Evolutionary conservation across 1,140 invertebrate genomes (phyloP).

Genomic region (Gryllus bimaculatus): DNA sequence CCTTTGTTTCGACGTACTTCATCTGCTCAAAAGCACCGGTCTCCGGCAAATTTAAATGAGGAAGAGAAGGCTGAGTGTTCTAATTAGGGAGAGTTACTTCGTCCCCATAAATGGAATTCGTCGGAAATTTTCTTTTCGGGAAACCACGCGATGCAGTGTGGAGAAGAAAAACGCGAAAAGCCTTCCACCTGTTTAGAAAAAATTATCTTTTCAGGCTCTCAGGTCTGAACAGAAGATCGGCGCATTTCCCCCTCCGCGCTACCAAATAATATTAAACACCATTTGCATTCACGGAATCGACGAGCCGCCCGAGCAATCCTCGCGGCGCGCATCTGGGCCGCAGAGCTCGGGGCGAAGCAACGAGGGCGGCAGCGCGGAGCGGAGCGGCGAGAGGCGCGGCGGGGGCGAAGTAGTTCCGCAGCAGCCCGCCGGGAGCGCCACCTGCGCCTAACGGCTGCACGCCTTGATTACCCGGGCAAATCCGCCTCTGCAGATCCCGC

Average conservation of each 20-base stretch:
- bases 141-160: no score
- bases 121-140: no score
- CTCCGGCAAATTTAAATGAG: no score
- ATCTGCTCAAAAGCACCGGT: no score
- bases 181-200: not conserved
- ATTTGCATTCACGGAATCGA: not conserved
- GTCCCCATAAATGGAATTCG: no score
- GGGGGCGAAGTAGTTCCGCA: not conserved
- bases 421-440: constrained; percentile 1
- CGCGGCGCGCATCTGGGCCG: not conserved
- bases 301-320: not conserved
- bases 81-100: no score
- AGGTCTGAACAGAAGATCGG: not conserved
- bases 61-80: no score
- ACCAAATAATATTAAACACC: constrained; percentile 5
- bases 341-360: not conserved
- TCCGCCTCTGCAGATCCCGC: not conserved
- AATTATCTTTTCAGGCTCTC: not conserved
- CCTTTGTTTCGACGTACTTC: no score
- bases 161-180: no score
- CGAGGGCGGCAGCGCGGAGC: not conserved
- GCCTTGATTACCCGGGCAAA: constrained; percentile 2
- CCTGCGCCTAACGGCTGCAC: not conserved
- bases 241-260: not conserved
- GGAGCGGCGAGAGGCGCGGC: no score